Conservation (phyloP, 2,888 invertebrate genomes). For the Ecliptopera silaceata region DNA sequence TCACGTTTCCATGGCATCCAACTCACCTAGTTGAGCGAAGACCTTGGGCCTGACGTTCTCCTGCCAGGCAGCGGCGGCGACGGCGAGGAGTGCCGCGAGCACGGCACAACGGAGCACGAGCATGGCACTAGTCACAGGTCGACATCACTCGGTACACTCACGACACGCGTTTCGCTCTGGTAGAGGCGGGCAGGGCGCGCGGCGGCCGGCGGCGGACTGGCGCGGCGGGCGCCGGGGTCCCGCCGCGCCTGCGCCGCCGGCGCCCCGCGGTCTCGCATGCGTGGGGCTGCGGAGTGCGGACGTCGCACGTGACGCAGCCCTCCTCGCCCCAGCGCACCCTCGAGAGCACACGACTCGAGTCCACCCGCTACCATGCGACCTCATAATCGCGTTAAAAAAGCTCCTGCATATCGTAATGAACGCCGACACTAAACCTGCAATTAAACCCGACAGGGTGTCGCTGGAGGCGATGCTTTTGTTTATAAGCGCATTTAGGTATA, state of each 20-base stretch:
- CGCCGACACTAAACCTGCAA: constrained; percentile 76
- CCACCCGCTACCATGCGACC: constrained; percentile 66
- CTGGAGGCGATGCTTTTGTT: constrained; percentile 59
- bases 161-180: constrained; percentile 52
- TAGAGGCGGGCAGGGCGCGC: constrained; percentile 66
- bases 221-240: constrained; percentile 73
- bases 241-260: constrained; percentile 71
- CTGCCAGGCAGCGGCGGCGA: constrained; percentile 90
- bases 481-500: constrained; percentile 65
- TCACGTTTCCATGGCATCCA: constrained; percentile 55
- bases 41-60: constrained; percentile 96
- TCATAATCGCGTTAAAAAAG: constrained; percentile 81
- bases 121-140: constrained; percentile 82
- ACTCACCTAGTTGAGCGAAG: constrained; percentile 96
- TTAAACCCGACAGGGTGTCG: constrained; percentile 64
- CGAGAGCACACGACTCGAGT: constrained; percentile 29
- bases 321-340: constrained; percentile 76
- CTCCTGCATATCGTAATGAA: constrained; percentile 80
- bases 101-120: constrained; percentile 77
- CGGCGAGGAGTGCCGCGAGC: constrained; percentile 81
- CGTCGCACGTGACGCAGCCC: constrained; percentile 82
- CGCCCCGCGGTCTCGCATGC: constrained; percentile 82
- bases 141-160: constrained; percentile 79
- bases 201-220: constrained; percentile 82
- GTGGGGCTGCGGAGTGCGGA: constrained; percentile 82